Base-by-base conservation (phyloP, 2,113 vertebrate genomes). In the Amblyornis subalaris region DNA sequence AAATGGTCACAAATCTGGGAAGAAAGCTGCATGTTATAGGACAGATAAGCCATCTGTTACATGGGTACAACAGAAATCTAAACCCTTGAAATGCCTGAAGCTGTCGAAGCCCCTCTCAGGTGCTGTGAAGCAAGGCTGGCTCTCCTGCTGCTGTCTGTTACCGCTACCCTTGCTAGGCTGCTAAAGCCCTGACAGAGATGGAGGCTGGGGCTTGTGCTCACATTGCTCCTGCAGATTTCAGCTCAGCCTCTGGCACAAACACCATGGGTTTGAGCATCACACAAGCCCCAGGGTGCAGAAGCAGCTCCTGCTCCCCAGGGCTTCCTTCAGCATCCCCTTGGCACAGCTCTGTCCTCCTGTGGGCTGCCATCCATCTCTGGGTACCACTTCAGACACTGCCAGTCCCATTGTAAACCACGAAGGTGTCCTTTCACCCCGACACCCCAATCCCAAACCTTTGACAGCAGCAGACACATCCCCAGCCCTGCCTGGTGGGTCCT, bases 231-330 rank as follows among this genome's bases (percentile, higher is more conserved):
- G 21, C 25, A 4, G 58, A 3, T 10, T 21, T 23, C n/a, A 45
- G 25, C 33, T 26, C 17, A 0, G 4, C 35, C 29, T 16, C 35
- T 1, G 24, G 35, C 53, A 44, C 60, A 7, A 24, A 19, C 28
- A 12, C 36, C 0, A 1, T 0, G 6, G 65, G 21, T 6, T 23
- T 11, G 36, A 24, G 44, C 7, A 19, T 44, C 58, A 12, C 12
- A 3, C 3, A 3, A 3, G 24, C 5, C 23, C 47, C n/a, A 2
- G 8, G 19, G 19, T 6, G 9, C 3, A 5, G 6, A 20, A 36
- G 48, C 42, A 19, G n/a, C 48, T 45, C 60, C 65, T 19, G 13
- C 1, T 1, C 36, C 29, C 24, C 3, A 0, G 25, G n/a, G 69
- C 38, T 20, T 10, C 47, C 47, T 16, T 8, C 14, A 2, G 13